Evolutionary conservation across 2,888 invertebrate species (phyloP), one percentile per base, ranked within the genome.

Genomic region (Agrochola macilenta): DNA sequence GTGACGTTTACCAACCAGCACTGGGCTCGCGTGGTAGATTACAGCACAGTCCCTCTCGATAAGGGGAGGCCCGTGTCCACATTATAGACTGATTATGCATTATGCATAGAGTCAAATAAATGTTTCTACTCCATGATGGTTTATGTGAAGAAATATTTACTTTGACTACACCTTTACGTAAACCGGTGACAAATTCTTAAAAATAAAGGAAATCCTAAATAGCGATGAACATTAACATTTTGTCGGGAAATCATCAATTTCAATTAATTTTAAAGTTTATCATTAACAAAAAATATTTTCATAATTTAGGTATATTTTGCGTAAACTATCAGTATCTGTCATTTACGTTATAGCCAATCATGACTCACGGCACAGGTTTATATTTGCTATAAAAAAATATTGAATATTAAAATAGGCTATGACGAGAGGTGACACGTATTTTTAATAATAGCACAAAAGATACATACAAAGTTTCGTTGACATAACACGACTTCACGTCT

Each of bases 171-270:
- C n/a, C 8, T 82, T 71, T 69, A 61, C 61, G 8, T 52, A 5
- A 68, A 52, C 20, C 26, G 70, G 26, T 49, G 63, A 61, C 30
- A 68, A 58, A 64, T 20, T 74, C 14, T 58, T 9, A 49, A 72
- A 78, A 74, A 52, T 72, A 69, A 82, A 86, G 86, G 80, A 86
- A 82, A 82, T 86, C 74, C 66, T 80, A 73, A 84, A 82, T 80
- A 61, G 76, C 69, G 14, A 52, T n/a, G 54, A 35, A 30, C 14
- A 69, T 77, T 61, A 54, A 79, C 5, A 68, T 64, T 71, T 80
- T 80, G 76, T 64, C 79, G 61, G 87, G 84, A 86, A 82, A 84
- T 63, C 69, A 82, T 83, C 52, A 74, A 83, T 83, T 77, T 63
- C 17, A 76, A 61, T 81, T 81, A 46, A 75, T 66, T 70, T 49